phyloP scores from a whole-genome alignment of 1,140 invertebrate genomes.

The Saccostrea glomerata region DNA sequence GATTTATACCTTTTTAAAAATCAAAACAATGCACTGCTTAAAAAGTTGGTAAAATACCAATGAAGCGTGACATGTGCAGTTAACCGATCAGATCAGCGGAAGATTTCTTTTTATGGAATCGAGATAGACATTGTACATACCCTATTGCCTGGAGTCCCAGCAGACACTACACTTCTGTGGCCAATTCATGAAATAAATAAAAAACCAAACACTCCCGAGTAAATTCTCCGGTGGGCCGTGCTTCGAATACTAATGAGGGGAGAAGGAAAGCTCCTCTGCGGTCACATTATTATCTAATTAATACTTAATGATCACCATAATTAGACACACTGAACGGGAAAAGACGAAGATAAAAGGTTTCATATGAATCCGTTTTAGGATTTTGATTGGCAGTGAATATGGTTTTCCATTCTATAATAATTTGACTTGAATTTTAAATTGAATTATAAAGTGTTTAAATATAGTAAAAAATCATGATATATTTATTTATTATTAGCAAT shows the following conservation, averaged over 20 bases:
- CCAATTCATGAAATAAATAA: neutral
- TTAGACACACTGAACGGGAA: neutral
- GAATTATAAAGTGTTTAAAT: neutral
- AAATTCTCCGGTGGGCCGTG: neutral
- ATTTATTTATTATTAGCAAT: neutral
- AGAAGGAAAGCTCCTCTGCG: constrained; percentile 9
- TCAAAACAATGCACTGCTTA: neutral
- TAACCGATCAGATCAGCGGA: neutral
- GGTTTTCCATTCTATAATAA: neutral
- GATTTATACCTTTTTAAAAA: neutral
- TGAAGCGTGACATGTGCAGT: neutral
- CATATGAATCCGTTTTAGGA: neutral
- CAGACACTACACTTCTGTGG: neutral
- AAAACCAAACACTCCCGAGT: too few species aligned
- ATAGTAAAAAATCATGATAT: neutral
- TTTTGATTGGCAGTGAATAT: constrained; percentile 12
- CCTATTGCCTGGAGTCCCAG: neutral
- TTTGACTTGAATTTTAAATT: constrained; percentile 16
- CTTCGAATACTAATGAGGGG: neutral
- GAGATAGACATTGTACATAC: neutral
- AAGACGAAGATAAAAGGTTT: constrained; percentile 13
- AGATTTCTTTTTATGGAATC: neutral
- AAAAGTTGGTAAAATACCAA: neutral
- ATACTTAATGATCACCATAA: neutral
- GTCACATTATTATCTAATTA: constrained; percentile 19